phyloP scores from a whole-genome alignment of 2,888 invertebrate genomes.

The Endotricha flammealis region DNA sequence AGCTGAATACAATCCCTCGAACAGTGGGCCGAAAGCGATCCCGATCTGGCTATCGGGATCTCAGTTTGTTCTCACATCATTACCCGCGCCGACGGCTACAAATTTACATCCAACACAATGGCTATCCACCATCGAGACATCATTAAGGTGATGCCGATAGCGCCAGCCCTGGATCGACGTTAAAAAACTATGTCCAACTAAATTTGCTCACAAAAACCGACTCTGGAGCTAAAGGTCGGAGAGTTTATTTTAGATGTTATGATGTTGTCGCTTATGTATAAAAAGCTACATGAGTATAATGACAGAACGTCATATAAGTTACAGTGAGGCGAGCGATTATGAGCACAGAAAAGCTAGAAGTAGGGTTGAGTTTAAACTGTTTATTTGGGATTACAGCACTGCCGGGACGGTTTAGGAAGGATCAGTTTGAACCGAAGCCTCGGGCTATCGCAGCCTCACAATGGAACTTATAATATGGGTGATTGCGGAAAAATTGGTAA shows the following conservation, averaged over 20 bases:
- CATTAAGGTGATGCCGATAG: conserved; percentile 79
- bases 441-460: conserved; percentile 64
- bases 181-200: conserved; percentile 42
- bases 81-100: conserved; percentile 79
- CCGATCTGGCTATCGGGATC: conserved; percentile 74
- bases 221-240: conserved; percentile 32
- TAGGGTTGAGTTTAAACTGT: conserved; percentile 49
- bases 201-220: conserved; percentile 25
- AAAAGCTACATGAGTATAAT: conserved; percentile 30
- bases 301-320: conserved; percentile 71
- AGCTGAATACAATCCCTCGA: conserved; percentile 60
- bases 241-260: conserved; percentile 25
- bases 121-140: conserved; percentile 79
- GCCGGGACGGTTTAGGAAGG: conserved; percentile 57
- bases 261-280: conserved; percentile 42
- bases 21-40: conserved; percentile 67
- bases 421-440: conserved; percentile 62
- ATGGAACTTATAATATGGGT: conserved; percentile 68
- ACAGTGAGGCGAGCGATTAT: conserved; percentile 47
- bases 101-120: conserved; percentile 79
- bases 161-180: conserved; percentile 52
- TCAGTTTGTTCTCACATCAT: conserved; percentile 79
- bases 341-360: conserved; percentile 39
- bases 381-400: conserved; percentile 32
- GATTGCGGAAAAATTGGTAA: conserved; percentile 64